Conservation (phyloP, 2,797 vertebrate species). For the Eremophila alpestris region DNA sequence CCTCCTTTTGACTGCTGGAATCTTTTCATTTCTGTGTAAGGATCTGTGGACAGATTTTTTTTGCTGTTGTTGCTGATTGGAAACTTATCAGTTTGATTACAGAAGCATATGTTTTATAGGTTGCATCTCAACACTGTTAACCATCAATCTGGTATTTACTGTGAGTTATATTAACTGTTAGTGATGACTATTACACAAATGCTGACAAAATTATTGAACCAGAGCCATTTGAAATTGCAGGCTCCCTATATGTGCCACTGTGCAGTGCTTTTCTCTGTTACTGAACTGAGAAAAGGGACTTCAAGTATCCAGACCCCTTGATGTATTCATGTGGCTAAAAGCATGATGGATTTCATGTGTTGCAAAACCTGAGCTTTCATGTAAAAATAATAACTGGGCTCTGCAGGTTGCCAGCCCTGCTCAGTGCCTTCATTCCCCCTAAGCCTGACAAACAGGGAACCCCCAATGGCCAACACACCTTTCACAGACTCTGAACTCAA, state of each 20-base stretch:
- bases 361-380: background rate
- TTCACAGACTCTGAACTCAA: background rate
- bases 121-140: background rate
- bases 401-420: background rate
- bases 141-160: constrained; percentile 13
- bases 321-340: background rate
- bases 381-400: background rate
- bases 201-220: constrained; percentile 17
- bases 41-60: background rate
- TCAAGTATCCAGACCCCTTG: background rate
- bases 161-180: constrained; percentile 15
- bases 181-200: constrained; percentile 3
- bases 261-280: background rate
- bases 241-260: background rate
- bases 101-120: background rate
- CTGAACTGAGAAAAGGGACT: background rate
- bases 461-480: background rate
- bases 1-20: background rate
- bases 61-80: background rate
- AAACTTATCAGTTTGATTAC: constrained; percentile 15
- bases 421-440: background rate
- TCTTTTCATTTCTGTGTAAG: background rate
- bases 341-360: background rate
- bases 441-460: background rate
- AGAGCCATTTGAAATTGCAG: background rate